These are phyloP conservation scores for Syncerus caffer DNA, from an alignment of 2,797 vertebrate genomes.

Conservation along the genomic window DNA sequence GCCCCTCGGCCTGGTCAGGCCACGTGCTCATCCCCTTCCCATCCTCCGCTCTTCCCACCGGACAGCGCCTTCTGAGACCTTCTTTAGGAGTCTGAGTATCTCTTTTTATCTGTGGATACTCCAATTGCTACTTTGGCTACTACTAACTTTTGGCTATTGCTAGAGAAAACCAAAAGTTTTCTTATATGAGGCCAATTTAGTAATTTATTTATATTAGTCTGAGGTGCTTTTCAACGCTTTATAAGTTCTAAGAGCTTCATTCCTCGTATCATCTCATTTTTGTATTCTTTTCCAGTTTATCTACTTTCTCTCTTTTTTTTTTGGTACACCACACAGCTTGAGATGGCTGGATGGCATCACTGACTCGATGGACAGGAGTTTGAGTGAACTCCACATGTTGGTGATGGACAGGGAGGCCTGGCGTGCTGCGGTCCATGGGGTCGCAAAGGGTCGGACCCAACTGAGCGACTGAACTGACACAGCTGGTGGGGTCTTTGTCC, in stretches of 20 bases:
- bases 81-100: background rate
- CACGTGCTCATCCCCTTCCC: background rate
- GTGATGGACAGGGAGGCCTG: background rate
- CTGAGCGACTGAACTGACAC: background rate
- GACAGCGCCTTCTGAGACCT: background rate
- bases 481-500: background rate
- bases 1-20: background rate
- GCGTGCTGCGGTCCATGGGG: background rate
- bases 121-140: background rate
- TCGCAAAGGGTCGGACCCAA: background rate
- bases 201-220: background rate
- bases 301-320: background rate
- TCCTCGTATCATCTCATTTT: background rate
- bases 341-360: background rate
- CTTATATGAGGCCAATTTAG: background rate
- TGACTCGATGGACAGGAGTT: background rate
- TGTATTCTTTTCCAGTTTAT: background rate
- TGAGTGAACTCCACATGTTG: background rate
- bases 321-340: background rate
- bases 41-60: background rate
- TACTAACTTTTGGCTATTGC: background rate
- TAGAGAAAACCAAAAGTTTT: background rate
- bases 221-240: background rate
- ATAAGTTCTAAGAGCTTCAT: background rate
- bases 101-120: background rate